Evolutionary conservation across 2,113 vertebrate genomes (phyloP).

Genomic region (Platysternon megacephalum): DNA sequence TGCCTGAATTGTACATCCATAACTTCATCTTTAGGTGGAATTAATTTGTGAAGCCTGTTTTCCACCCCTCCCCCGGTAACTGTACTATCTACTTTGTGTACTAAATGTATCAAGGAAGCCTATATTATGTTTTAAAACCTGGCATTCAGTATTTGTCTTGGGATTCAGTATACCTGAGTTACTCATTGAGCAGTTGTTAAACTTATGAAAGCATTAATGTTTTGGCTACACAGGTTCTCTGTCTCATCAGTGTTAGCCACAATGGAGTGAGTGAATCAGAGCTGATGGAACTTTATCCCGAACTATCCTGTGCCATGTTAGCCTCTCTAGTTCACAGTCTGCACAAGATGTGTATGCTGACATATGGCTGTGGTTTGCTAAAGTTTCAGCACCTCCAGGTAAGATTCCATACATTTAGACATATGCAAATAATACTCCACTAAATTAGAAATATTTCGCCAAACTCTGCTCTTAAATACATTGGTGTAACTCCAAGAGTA

Average conservation of each 20-base stretch:
- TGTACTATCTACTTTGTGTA: not conserved
- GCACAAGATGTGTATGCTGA: constrained; percentile 85
- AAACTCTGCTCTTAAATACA: not conserved
- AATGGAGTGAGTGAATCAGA: constrained; percentile 96
- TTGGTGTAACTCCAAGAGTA: not conserved
- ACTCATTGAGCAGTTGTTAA: not conserved
- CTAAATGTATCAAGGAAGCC: not conserved
- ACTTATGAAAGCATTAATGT: not conserved
- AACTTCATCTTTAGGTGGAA: not conserved
- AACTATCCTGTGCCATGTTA: constrained; percentile 83
- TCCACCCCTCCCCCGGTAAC: not conserved
- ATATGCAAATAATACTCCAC: not conserved
- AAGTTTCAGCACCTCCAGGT: constrained; percentile 95
- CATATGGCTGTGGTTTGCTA: constrained; percentile 91
- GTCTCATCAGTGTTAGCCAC: constrained; percentile 91
- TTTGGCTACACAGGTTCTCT: constrained; percentile 84
- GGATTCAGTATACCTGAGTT: not conserved
- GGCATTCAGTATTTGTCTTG: not conserved
- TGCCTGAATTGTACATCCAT: not conserved
- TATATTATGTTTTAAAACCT: not conserved
- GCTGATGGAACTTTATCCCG: constrained; percentile 88
- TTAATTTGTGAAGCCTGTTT: not conserved
- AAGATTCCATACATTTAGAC: constrained; percentile 3
- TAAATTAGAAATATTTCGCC: not conserved
- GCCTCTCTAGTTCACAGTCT: constrained; percentile 85